Percentiles rank a stretch among this genome's conserved stretches.
phyloP scores from a whole-genome alignment of 2,113 vertebrate genomes.

The Hippoglossus stenolepis region DNA sequence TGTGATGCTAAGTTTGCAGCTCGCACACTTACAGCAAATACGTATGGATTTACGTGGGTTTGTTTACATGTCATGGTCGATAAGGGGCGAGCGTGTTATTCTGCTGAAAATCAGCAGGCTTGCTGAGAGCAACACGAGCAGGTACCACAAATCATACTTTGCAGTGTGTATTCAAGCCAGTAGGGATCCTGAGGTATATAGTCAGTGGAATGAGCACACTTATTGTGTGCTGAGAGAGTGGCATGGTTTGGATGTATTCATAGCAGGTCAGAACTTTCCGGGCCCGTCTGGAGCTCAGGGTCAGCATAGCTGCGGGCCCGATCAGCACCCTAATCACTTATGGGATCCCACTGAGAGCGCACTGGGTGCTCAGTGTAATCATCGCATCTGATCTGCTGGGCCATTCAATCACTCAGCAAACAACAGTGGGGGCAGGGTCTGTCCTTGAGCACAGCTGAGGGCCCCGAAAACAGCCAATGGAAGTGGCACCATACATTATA shows the following conservation, averaged over 20 bases:
- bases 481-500: slow-evolving; percentile 28
- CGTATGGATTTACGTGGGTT: slow-evolving; percentile 23
- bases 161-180: slow-evolving; percentile 40
- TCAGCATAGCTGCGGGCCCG: slow-evolving; percentile 40
- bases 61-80: slow-evolving; percentile 45
- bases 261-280: slow-evolving; percentile 44
- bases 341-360: slow-evolving; percentile 44
- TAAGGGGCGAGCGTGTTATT: slow-evolving; percentile 33
- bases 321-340: slow-evolving; percentile 71
- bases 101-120: slow-evolving; percentile 3
- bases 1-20: slow-evolving; percentile 12
- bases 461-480: slow-evolving; percentile 29
- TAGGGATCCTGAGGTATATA: slow-evolving; percentile 43
- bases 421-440: slow-evolving; percentile 34
- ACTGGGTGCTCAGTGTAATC: slow-evolving; percentile 55
- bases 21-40: slow-evolving; percentile 10
- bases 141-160: slow-evolving; percentile 60
- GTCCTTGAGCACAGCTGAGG: slow-evolving; percentile 71
- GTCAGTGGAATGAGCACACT: slow-evolving; percentile 41
- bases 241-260: slow-evolving; percentile 40
- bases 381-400: slow-evolving; percentile 56
- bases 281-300: slow-evolving; percentile 48
- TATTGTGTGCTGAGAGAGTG: slow-evolving; percentile 59
- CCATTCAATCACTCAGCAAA: slow-evolving; percentile 73
- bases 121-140: slow-evolving; percentile 34